Conservation (phyloP, 2,113 vertebrate genomes). For the Amphiprion percula region DNA sequence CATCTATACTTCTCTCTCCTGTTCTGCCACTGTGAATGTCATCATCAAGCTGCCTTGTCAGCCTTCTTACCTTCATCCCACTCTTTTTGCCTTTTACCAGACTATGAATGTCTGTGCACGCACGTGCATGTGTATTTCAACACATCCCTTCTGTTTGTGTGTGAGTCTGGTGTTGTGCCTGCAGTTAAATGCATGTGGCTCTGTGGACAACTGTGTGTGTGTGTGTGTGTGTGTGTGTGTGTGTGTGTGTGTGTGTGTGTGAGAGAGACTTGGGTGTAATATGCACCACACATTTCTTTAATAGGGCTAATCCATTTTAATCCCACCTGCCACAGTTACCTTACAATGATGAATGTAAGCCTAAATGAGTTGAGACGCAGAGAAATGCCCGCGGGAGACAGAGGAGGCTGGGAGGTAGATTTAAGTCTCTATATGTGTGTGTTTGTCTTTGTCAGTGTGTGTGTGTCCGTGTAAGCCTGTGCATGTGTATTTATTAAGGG, state of each 20-base stretch:
- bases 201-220: constrained; percentile 31
- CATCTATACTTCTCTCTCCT: constrained; percentile 52
- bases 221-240: constrained; percentile 19
- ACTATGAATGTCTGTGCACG: constrained; percentile 7
- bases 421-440: constrained; percentile 69
- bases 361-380: constrained; percentile 85
- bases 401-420: constrained; percentile 74
- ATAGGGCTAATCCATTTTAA: constrained; percentile 88
- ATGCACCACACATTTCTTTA: constrained; percentile 83
- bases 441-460: constrained; percentile 53
- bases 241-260: constrained; percentile 17
- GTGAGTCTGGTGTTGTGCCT: constrained; percentile 14
- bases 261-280: constrained; percentile 67
- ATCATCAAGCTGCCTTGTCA: constrained; percentile 36
- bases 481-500: constrained; percentile 61
- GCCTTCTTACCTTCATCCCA: constrained; percentile 36
- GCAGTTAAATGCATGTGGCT: constrained; percentile 41
- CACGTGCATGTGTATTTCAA: constrained; percentile 31
- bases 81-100: constrained; percentile 5
- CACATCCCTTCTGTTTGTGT: constrained; percentile 20
- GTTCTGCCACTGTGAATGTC: constrained; percentile 30
- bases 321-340: constrained; percentile 87
- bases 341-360: constrained; percentile 87
- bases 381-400: constrained; percentile 82
- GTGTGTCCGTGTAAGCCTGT: constrained; percentile 11